These are phyloP conservation scores for Drosophila micromelanica DNA, from an alignment of 1,140 invertebrate species.

Conservation along the genomic window DNA sequence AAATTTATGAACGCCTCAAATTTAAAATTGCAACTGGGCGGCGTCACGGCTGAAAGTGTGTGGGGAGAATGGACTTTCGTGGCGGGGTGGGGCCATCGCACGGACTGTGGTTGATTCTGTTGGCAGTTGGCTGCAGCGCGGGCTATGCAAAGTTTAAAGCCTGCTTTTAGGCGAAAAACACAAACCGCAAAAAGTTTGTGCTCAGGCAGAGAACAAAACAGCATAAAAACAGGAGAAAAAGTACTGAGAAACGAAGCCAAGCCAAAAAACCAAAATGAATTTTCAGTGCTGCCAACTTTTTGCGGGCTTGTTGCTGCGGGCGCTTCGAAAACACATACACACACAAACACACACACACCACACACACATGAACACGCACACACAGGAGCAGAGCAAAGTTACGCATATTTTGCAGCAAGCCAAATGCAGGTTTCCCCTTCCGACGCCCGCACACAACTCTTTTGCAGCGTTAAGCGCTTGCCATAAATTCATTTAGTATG, in stretches of 20 bases:
- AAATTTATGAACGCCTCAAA: slow-evolving; percentile 81
- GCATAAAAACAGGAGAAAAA: slow-evolving; percentile 15
- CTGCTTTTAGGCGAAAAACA: slow-evolving; percentile 71
- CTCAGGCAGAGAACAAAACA: slow-evolving; percentile 24
- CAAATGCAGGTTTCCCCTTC: slow-evolving; percentile 27
- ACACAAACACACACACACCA: slow-evolving; percentile 16
- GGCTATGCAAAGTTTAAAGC: slow-evolving; percentile 68
- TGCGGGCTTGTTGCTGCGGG: slow-evolving; percentile 56
- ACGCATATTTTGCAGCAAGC: slow-evolving; percentile 65
- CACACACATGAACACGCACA: background rate
- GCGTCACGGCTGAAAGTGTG: slow-evolving; percentile 9
- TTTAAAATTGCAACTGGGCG: slow-evolving; percentile 60
- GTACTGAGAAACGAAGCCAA: slow-evolving; percentile 22
- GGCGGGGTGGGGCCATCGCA: background rate
- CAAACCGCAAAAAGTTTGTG: slow-evolving; percentile 66
- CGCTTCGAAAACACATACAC: slow-evolving; percentile 17
- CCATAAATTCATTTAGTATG: slow-evolving; percentile 82
- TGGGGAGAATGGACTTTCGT: background rate
- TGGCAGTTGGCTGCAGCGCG: slow-evolving; percentile 12
- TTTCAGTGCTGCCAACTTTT: slow-evolving; percentile 82
- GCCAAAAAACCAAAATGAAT: slow-evolving; percentile 68
- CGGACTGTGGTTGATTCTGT: slow-evolving; percentile 6
- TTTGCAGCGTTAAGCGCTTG: slow-evolving; percentile 57
- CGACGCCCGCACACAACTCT: slow-evolving; percentile 20
- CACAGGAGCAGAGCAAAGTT: slow-evolving; percentile 30